These are phyloP conservation scores for Percina caprodes DNA, from an alignment of 2,113 vertebrate species.

Conservation along the genomic window DNA sequence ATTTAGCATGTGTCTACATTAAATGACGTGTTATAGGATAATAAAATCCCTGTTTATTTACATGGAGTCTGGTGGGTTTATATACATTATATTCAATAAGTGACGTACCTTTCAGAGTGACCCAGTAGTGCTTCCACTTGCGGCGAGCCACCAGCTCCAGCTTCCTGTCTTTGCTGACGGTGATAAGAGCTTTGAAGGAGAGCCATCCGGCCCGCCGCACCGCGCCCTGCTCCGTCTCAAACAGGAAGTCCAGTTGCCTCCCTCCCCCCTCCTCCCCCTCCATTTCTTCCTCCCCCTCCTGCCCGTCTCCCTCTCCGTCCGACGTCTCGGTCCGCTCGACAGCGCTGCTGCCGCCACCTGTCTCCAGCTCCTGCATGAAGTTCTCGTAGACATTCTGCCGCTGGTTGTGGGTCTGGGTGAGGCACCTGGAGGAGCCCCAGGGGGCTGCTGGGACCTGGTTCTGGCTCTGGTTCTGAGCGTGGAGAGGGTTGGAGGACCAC, in stretches of 20 bases:
- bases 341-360: conserved; percentile 65
- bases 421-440: background rate
- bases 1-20: too few relatives aligned
- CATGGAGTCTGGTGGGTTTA: too few relatives aligned
- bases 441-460: background rate
- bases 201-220: conserved; percentile 95
- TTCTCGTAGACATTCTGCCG: conserved; percentile 92
- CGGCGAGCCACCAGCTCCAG: conserved; percentile 90
- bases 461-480: conserved; percentile 2
- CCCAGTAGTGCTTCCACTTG: conserved; percentile 94
- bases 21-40: too few relatives aligned
- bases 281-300: conserved; percentile 68
- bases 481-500: conserved; percentile 81
- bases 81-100: too few relatives aligned
- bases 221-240: conserved; percentile 93
- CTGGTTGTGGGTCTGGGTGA: conserved; percentile 67
- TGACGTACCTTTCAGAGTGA: conserved; percentile 91
- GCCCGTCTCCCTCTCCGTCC: conserved; percentile 48
- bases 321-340: conserved; percentile 64
- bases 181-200: conserved; percentile 92
- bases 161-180: conserved; percentile 91
- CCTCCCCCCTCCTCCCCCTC: conserved; percentile 61
- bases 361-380: conserved; percentile 93
- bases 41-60: too few relatives aligned
- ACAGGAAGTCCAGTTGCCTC: conserved; percentile 90